Percentiles rank a stretch among this genome's conserved stretches.
Conservation (phyloP, 2,888 invertebrate species). For the Lathronympha strigana region DNA sequence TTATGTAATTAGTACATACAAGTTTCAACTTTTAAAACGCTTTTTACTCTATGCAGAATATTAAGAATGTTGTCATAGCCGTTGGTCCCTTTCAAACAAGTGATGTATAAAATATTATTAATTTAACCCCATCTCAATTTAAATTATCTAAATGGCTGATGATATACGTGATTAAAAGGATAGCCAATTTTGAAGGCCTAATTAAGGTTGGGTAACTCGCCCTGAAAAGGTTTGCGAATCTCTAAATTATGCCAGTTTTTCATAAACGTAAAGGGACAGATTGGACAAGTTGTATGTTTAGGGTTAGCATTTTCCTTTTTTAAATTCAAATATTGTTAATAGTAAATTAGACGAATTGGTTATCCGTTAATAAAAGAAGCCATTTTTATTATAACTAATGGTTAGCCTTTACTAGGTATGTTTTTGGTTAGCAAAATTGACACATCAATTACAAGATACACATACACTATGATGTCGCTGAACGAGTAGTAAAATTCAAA, state of each 20-base stretch:
- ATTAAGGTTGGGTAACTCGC: constrained; percentile 33
- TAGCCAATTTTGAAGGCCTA: constrained; percentile 25
- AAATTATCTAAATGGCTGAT: constrained; percentile 27
- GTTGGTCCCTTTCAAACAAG: no score
- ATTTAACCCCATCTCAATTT: constrained; percentile 21
- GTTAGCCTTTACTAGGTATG: no score
- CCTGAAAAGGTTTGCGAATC: constrained; percentile 27
- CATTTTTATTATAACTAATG: no score
- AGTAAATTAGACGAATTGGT: background rate
- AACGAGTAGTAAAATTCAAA: no score
- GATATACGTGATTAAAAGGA: constrained; percentile 31
- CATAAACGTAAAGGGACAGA: constrained; percentile 9
- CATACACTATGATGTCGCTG: no score
- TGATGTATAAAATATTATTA: constrained; percentile 1
- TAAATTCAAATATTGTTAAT: background rate
- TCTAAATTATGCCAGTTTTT: constrained; percentile 21
- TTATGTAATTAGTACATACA: no score
- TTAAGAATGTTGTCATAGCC: no score
- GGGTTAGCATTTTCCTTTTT: background rate
- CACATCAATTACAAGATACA: no score
- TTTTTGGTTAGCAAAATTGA: no score
- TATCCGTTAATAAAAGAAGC: no score
- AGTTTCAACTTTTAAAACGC: no score
- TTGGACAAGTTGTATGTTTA: constrained; percentile 1
- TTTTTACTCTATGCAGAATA: no score